phyloP scores from a whole-genome alignment of 2,113 vertebrate genomes.

The Ondatra zibethicus region DNA sequence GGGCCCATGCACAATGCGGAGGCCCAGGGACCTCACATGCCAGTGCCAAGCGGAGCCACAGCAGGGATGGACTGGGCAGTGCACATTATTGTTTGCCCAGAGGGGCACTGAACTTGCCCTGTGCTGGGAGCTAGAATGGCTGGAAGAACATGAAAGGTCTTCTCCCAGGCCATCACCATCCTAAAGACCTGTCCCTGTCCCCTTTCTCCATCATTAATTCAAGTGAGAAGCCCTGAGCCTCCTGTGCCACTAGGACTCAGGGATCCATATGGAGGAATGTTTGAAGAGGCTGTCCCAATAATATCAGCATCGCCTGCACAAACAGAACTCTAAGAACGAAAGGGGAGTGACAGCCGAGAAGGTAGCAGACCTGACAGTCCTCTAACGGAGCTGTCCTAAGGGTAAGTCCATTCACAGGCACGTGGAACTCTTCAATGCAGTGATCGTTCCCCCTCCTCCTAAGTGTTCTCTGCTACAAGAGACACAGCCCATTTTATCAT shows the following conservation, averaged over 20 bases:
- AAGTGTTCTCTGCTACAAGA: not conserved
- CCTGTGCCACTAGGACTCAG: not conserved
- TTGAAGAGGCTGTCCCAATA: not conserved
- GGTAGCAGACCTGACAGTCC: no score
- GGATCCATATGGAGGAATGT: not conserved
- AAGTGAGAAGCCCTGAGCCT: not conserved
- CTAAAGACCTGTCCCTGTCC: not conserved
- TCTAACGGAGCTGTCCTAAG: not conserved
- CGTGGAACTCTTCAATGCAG: not conserved
- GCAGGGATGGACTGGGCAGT: not conserved
- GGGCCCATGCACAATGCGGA: not conserved
- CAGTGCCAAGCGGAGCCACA: not conserved
- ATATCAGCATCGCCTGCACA: not conserved
- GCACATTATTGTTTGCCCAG: not conserved
- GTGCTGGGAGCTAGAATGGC: not conserved
- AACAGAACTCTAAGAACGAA: not conserved
- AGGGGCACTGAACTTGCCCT: accelerated
- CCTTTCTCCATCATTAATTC: not conserved
- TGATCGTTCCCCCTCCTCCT: not conserved
- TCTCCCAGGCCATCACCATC: not conserved
- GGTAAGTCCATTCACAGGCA: not conserved
- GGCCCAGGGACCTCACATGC: not conserved
- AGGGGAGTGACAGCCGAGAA: not conserved
- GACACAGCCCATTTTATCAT: not conserved
- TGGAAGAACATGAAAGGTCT: not conserved